A percentile compares a stretch with the other conserved stretches of the same genome.
These are phyloP conservation scores for Cygnus buccinator DNA, from an alignment of 2,113 vertebrate species.

Conservation along the genomic window DNA sequence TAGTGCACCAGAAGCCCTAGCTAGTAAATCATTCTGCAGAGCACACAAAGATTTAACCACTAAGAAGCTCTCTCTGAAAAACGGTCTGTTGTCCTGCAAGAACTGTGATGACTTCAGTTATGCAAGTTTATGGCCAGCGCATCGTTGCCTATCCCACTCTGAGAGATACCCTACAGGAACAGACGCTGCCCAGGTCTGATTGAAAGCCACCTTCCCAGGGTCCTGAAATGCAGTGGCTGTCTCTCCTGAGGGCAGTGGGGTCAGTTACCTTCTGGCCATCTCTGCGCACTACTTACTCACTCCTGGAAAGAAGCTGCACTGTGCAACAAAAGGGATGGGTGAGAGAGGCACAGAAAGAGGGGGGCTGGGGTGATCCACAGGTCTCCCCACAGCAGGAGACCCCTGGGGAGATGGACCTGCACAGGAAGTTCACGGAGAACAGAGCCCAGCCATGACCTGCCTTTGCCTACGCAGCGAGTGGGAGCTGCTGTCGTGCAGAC, in stretches of 20 bases:
- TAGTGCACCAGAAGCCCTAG: neutral
- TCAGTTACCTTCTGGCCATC: neutral
- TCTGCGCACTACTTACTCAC: neutral
- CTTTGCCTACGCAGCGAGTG: constrained; percentile 12
- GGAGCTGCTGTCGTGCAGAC: constrained; percentile 73
- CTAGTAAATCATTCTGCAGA: neutral
- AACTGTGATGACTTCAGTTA: accelerated
- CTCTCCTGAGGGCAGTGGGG: neutral
- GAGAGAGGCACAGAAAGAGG: neutral
- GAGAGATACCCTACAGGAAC: neutral
- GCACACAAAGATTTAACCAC: neutral
- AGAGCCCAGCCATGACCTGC: neutral
- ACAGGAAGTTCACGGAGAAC: neutral
- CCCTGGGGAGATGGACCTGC: neutral
- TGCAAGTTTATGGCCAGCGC: neutral
- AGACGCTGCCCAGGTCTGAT: neutral
- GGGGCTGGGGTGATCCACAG: neutral
- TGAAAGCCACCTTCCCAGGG: neutral
- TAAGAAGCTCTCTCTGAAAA: neutral
- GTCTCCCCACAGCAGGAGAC: neutral
- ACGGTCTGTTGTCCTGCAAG: neutral
- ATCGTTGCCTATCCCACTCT: neutral
- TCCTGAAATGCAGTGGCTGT: neutral
- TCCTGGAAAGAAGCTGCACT: too few relatives aligned
- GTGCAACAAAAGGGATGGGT: neutral